Evolutionary conservation across 30 jellyfish, hydroid and myxozoan genomes (phyloP), one percentile per base, ranked within the genome.

Genomic region (Turritopsis dohrnii): DNA sequence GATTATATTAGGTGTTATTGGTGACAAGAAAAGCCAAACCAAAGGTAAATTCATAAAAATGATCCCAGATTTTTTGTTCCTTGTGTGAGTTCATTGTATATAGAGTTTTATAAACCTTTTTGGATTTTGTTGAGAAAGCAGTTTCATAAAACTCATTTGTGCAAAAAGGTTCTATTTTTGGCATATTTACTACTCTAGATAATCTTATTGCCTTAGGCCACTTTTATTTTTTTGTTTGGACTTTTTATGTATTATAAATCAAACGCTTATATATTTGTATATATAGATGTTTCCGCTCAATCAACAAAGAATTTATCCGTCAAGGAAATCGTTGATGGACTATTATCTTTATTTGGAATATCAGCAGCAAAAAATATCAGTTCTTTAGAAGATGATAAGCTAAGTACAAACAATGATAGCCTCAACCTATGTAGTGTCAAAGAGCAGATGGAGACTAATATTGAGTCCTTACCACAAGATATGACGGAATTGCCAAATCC

Each of bases 1-100:
- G 5, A 81, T 90, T 1, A 71, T 82, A 52, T 86, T 90, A 74
- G 97, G 97, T 25, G 76, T 82, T 24, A 75, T 75, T 85, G 97
- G 83, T 76, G 95, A 90, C 66, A 81, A 86, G 89, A 89, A 89
- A 73, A 90, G 83, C 26, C 74, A 85, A 23, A 69, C 77, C 28
- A 75, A 69, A 69, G 77, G 77, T 69, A 69, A 7, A 69, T 3
- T 3, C 77, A 3, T 23, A 22, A 3, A 41, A 3, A 41, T 41
- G 13, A 41, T 3, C 60, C n/a, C n/a, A n/a, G n/a, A n/a, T n/a
- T n/a, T n/a, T n/a, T n/a, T n/a, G n/a, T n/a, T n/a, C n/a, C n/a
- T n/a, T n/a, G n/a, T n/a, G n/a, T n/a, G n/a, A n/a, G n/a, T n/a
- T n/a, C n/a, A n/a, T n/a, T n/a, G n/a, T n/a, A n/a, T n/a, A n/a